Conservation (phyloP, 2,797 vertebrate genomes). For the Melanotaenia maccullochi region DNA sequence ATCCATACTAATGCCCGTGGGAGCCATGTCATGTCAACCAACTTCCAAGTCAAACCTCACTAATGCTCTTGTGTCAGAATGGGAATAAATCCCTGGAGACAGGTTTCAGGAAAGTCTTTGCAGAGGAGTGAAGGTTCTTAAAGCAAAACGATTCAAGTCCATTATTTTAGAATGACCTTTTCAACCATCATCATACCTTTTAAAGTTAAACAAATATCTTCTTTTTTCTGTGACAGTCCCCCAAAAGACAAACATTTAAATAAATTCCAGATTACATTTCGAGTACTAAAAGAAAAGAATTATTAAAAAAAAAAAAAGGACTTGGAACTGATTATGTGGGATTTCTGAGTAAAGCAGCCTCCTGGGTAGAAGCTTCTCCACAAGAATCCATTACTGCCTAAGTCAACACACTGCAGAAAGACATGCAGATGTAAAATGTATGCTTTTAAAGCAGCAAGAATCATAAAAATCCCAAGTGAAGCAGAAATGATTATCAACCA, state of each 20-base stretch:
- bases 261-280: slow-evolving; percentile 35
- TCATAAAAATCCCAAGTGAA: slow-evolving; percentile 22
- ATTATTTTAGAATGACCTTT: neutral
- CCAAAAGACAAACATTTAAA: slow-evolving; percentile 11
- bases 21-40: neutral
- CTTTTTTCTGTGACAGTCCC: neutral
- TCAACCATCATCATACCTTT: neutral
- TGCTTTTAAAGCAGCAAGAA: slow-evolving; percentile 26
- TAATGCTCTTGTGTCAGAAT: slow-evolving; percentile 4
- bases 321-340: slow-evolving; percentile 32
- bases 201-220: neutral
- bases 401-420: slow-evolving; percentile 15
- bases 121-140: slow-evolving; percentile 1
- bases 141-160: too few relatives aligned
- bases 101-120: neutral
- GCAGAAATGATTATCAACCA: slow-evolving; percentile 31
- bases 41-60: neutral
- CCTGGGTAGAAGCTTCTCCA: slow-evolving; percentile 14
- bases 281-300: neutral
- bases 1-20: neutral
- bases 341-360: slow-evolving; percentile 22
- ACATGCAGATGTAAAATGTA: slow-evolving; percentile 22
- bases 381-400: slow-evolving; percentile 30
- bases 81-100: neutral
- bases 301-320: slow-evolving; percentile 1